A percentile compares a stretch with the other conserved stretches of the same genome.
These are phyloP conservation scores for Oxycera nigricornis DNA, from an alignment of 2,888 invertebrate species.

Conservation along the genomic window DNA sequence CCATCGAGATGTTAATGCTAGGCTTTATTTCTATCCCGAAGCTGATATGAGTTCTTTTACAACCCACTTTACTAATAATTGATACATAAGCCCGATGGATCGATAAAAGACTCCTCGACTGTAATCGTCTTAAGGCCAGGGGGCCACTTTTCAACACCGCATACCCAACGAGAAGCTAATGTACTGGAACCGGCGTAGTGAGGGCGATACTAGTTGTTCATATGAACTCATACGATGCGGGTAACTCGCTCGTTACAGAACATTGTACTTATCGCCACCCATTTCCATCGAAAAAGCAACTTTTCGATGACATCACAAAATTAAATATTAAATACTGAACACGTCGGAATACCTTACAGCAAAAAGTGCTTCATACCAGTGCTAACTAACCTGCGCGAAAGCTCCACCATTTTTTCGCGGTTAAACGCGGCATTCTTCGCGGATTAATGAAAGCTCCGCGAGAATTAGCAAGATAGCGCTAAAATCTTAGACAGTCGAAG, in stretches of 20 bases:
- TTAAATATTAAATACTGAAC: neutral
- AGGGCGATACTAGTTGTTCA: too few relatives aligned
- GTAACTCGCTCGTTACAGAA: too few relatives aligned
- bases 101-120: constrained; percentile 7
- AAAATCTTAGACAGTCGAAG: constrained; percentile 1
- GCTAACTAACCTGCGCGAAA: constrained; percentile 18
- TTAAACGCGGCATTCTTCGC: neutral
- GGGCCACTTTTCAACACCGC: neutral
- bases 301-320: constrained; percentile 8
- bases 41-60: too few relatives aligned
- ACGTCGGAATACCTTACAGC: neutral
- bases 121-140: neutral
- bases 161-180: too few relatives aligned
- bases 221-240: too few relatives aligned
- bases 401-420: neutral
- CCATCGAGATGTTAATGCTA: too few relatives aligned
- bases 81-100: too few relatives aligned
- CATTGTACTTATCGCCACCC: neutral
- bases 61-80: too few relatives aligned
- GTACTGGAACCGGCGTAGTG: too few relatives aligned
- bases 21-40: too few relatives aligned
- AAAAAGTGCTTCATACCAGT: neutral
- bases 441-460: constrained; percentile 31
- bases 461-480: constrained; percentile 29
- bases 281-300: neutral